Percentiles rank a stretch among this genome's conserved stretches.
Evolutionary conservation across 2,797 vertebrate genomes (phyloP).

Genomic region (Parauchenoglanis punctatus): DNA sequence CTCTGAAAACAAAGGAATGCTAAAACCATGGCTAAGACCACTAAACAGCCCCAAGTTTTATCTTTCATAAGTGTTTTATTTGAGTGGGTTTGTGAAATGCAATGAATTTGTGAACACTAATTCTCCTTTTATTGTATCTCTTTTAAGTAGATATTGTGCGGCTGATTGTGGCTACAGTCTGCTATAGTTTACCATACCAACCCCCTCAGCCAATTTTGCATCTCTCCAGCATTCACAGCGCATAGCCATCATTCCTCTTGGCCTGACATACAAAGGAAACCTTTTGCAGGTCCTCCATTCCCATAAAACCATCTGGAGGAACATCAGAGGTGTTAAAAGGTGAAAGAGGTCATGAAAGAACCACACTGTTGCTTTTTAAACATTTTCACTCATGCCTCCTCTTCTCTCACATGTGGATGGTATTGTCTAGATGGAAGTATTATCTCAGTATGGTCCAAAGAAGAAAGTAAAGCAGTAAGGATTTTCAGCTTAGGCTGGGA

Average conservation of each 20-base stretch:
- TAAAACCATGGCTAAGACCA: background rate
- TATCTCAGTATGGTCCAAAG: background rate
- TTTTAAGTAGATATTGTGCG: constrained; percentile 29
- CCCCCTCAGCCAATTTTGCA: constrained; percentile 32
- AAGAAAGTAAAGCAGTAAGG: background rate
- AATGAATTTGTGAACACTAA: background rate
- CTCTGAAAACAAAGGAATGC: constrained; percentile 63
- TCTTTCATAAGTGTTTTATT: background rate
- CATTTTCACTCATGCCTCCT: constrained; percentile 65
- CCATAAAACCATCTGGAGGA: constrained; percentile 47
- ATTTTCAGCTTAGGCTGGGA: background rate
- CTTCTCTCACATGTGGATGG: constrained; percentile 66
- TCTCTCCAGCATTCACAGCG: constrained; percentile 24
- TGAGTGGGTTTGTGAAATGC: background rate
- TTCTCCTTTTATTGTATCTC: background rate
- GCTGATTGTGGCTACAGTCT: constrained; percentile 30
- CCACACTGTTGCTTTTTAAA: constrained; percentile 70
- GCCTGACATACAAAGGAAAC: constrained; percentile 31
- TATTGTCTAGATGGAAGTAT: constrained; percentile 71
- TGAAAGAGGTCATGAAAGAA: constrained; percentile 64
- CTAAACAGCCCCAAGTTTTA: background rate
- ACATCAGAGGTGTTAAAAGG: constrained; percentile 55
- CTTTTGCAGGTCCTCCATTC: constrained; percentile 28
- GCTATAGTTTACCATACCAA: background rate
- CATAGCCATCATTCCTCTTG: constrained; percentile 24